These are phyloP conservation scores for Danaus melanippus DNA, from an alignment of 1,140 invertebrate genomes.

Conservation along the genomic window DNA sequence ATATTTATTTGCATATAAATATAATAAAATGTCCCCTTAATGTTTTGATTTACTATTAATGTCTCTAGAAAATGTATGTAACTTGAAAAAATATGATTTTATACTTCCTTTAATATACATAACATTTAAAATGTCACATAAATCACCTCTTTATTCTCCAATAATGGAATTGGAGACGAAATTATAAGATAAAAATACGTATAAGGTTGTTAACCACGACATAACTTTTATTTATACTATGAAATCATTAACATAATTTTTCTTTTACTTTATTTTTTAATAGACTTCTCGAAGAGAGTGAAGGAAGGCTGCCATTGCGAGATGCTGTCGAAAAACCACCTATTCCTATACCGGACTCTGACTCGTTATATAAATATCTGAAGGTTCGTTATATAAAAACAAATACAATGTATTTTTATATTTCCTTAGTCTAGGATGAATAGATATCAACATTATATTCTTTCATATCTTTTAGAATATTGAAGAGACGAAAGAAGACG, in stretches of 20 bases:
- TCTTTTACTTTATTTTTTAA: constrained; percentile 12
- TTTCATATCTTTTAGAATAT: constrained; percentile 43
- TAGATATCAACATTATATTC: neutral
- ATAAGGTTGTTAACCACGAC: no score
- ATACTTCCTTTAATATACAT: neutral
- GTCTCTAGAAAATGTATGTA: constrained; percentile 5
- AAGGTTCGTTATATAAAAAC: constrained; percentile 34
- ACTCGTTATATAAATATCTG: constrained; percentile 34
- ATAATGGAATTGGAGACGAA: no score
- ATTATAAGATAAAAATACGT: no score
- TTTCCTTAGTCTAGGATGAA: no score
- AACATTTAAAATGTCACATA: no score
- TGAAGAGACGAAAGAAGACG: constrained; percentile 22
- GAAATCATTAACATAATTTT: no score
- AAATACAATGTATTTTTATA: no score
- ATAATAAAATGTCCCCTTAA: neutral
- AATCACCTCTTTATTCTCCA: no score
- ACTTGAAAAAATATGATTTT: constrained; percentile 13
- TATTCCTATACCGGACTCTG: constrained; percentile 41
- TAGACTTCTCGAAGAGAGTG: constrained; percentile 45
- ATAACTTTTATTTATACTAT: no score
- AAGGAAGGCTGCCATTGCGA: constrained; percentile 68
- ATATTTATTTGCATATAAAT: constrained; percentile 2
- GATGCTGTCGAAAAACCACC: constrained; percentile 80
- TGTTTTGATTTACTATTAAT: neutral